Evolutionary conservation across 2,888 invertebrate species (phyloP).

Genomic region (Phlogophora meticulosa): DNA sequence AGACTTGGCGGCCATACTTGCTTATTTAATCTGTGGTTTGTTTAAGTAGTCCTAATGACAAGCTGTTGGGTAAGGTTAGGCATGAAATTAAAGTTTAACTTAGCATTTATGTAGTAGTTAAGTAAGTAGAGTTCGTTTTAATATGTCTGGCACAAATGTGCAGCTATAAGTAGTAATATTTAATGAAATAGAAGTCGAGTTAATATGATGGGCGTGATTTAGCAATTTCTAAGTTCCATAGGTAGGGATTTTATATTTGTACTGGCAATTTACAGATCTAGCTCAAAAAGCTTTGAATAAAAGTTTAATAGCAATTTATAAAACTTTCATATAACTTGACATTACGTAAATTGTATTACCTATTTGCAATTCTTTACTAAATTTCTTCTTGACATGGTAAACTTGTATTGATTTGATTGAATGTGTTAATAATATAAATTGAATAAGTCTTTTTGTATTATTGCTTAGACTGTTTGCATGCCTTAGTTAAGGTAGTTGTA

Average conservation of each 20-base stretch:
- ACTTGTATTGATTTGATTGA: neutral
- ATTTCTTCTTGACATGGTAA: neutral
- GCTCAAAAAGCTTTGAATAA: no score
- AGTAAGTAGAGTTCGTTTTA: constrained; percentile 9
- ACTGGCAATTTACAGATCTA: no score
- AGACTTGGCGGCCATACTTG: constrained; percentile 11
- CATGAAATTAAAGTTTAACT: constrained; percentile 3
- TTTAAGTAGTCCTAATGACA: constrained; percentile 8
- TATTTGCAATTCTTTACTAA: no score
- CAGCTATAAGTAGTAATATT: neutral
- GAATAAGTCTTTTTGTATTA: no score
- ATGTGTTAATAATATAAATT: no score
- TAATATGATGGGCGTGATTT: neutral
- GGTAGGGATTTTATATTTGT: no score
- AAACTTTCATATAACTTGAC: no score
- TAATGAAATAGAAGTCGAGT: neutral
- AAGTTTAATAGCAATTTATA: no score
- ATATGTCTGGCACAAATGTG: constrained; percentile 1
- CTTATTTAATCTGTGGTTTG: constrained; percentile 19
- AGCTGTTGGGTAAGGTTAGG: constrained; percentile 50
- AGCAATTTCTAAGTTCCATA: neutral
- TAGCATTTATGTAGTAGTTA: constrained; percentile 9
- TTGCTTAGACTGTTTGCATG: no score
- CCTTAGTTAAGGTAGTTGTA: no score
- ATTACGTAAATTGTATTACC: no score